phyloP scores from a whole-genome alignment of 2,113 vertebrate species.

The Leptodactylus fuscus region DNA sequence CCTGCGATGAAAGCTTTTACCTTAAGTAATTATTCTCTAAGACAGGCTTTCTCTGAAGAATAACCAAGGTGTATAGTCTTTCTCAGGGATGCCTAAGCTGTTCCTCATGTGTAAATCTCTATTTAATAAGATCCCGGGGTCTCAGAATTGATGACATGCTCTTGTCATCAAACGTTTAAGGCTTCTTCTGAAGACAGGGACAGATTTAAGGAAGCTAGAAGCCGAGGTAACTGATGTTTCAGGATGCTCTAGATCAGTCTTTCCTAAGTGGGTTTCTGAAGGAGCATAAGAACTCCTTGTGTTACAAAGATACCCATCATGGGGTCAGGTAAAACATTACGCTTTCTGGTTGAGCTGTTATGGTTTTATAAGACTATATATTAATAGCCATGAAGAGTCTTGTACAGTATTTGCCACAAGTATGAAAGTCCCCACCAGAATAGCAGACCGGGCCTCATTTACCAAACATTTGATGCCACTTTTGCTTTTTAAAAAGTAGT shows the following conservation, averaged over 20 bases:
- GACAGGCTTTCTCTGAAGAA: conserved; percentile 66
- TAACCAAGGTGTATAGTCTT: conserved; percentile 62
- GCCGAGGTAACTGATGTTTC: neutral
- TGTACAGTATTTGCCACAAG: too few relatives aligned
- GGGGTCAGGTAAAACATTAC: too few relatives aligned
- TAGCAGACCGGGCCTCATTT: too few relatives aligned
- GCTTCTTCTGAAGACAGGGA: neutral
- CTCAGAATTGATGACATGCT: neutral
- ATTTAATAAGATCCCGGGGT: neutral
- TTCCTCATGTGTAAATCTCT: conserved; percentile 15
- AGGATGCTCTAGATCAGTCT: neutral
- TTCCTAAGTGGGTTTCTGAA: neutral
- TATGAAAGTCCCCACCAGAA: too few relatives aligned
- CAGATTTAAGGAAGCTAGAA: neutral
- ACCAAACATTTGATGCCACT: too few relatives aligned
- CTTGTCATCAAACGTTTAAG: neutral
- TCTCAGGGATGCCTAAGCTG: conserved; percentile 51
- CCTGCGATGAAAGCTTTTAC: conserved; percentile 64
- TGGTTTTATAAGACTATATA: too few relatives aligned
- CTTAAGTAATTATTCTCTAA: conserved; percentile 63
- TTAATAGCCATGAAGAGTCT: too few relatives aligned
- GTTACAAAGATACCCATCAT: too few relatives aligned
- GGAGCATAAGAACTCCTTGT: too few relatives aligned
- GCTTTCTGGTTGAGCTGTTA: too few relatives aligned
- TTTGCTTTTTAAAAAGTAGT: too few relatives aligned